Evolutionary conservation across 2,888 invertebrate species (phyloP), one percentile per base, ranked within the genome.

Genomic region (Lasius fuliginosus): DNA sequence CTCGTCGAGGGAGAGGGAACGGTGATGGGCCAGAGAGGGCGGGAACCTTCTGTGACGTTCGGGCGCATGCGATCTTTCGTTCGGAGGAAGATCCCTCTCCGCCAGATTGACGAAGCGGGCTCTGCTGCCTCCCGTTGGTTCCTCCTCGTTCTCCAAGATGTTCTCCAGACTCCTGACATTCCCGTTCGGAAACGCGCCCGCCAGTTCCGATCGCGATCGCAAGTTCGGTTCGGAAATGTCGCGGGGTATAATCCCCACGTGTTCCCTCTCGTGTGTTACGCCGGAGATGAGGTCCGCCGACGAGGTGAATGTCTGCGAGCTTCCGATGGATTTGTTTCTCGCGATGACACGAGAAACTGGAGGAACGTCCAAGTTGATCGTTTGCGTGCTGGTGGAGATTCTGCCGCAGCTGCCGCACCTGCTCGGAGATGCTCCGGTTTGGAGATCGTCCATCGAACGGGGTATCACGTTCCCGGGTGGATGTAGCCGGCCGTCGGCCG

Each of bases 191-290:
- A 87, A 89, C 0, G 85, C 73, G 3, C 88, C 83, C 3, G 83
- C 11, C 23, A 88, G 33, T 71, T 91, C 92, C 1, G 91, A 88
- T 56, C 87, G 87, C 0, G 88, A 90, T 11, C 91, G 87, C 11
- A 94, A 88, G 83, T 94, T 94, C 15, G 94, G 94, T 58, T 94
- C 94, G 3, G 94, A 94, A 69, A 94, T 91, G 30, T 94, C 94
- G 6, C 94, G 88, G 3, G 85, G 82, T 1, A 90, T 85, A 3
- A 12, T 27, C 0, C 36, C 33, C 6, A n/a, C 49, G 4, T n/a
- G 58, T 4, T 18, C 74, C 12, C 46, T 15, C 18, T 67, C 83
- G 23, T 15, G 30, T 3, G 0, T 23, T 27, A 1, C 71, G 9
- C 4, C 40, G 18, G 69, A 49, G 2, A 23, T 15, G 1, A n/a